These are phyloP conservation scores for Pangasius sanitwongsei DNA, from an alignment of 2,797 vertebrate genomes.

Conservation along the genomic window DNA sequence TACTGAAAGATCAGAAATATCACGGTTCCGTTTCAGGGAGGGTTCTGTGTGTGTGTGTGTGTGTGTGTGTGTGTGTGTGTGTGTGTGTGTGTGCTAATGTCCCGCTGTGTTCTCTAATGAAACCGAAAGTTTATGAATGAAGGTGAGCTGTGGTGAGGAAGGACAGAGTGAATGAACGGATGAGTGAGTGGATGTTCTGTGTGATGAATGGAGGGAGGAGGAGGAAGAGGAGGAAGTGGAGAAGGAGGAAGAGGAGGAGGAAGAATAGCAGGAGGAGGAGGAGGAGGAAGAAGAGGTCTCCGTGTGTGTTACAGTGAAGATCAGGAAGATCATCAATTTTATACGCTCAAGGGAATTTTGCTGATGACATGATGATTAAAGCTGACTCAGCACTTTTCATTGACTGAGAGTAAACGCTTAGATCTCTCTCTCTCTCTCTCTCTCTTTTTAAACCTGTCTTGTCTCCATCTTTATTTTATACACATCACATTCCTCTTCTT, in stretches of 20 bases:
- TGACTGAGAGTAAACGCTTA: not conserved
- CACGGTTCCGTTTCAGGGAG: not conserved
- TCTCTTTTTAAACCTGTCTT: not conserved
- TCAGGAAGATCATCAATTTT: not conserved
- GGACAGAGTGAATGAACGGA: not conserved
- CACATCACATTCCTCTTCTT: not conserved
- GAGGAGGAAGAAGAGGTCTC: not conserved
- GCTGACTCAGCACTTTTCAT: slow-evolving; percentile 3
- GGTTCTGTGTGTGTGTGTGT: not conserved
- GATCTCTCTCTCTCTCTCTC: not conserved
- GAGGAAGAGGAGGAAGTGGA: not conserved
- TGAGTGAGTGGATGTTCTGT: slow-evolving; percentile 47
- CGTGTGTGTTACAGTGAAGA: not conserved
- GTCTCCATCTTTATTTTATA: not conserved
- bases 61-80: not conserved
- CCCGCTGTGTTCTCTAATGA: not conserved
- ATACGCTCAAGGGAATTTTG: not conserved
- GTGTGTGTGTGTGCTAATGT: not conserved
- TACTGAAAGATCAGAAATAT: not conserved
- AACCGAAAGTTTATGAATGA: not conserved
- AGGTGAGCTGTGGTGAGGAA: not conserved
- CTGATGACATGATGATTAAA: not conserved
- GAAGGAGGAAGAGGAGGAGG: not conserved
- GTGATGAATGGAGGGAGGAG: slow-evolving; percentile 21
- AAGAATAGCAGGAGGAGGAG: not conserved